Conservation (phyloP, 2,797 vertebrate genomes). For the Adelosebastes latens region DNA sequence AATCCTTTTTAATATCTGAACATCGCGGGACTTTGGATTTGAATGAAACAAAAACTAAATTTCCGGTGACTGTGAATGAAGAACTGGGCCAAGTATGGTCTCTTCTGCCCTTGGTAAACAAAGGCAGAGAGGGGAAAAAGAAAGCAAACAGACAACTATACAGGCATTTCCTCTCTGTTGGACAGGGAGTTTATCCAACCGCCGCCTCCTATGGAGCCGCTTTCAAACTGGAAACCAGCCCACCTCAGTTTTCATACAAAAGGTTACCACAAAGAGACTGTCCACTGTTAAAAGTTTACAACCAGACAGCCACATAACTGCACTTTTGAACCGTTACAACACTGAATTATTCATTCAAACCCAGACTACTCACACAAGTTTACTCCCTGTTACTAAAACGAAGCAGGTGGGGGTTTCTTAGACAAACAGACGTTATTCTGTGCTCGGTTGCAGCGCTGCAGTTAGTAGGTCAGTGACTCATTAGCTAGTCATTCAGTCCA, state of each 20-base stretch:
- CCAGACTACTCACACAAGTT: slow-evolving; percentile 1
- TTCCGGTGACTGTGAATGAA: slow-evolving; percentile 41
- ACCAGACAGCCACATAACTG: neutral
- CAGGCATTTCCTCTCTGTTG: slow-evolving; percentile 62
- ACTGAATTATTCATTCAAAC: slow-evolving; percentile 8
- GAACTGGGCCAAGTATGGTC: slow-evolving; percentile 23
- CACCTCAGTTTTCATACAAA: neutral
- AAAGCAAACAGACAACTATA: slow-evolving; percentile 62
- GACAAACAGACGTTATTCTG: slow-evolving; percentile 45
- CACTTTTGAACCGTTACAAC: neutral
- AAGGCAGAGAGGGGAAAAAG: slow-evolving; percentile 43
- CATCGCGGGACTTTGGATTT: slow-evolving; percentile 6
- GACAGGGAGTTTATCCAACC: slow-evolving; percentile 28
- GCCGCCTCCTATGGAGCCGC: slow-evolving; percentile 26
- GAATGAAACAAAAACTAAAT: slow-evolving; percentile 52
- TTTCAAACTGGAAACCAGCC: slow-evolving; percentile 35
- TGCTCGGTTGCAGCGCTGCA: slow-evolving; percentile 27
- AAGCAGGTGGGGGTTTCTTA: slow-evolving; percentile 32
- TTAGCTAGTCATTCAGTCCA: slow-evolving; percentile 51
- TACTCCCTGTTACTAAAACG: neutral
- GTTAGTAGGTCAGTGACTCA: slow-evolving; percentile 73
- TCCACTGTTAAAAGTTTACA: slow-evolving; percentile 19
- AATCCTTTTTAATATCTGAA: slow-evolving; percentile 39
- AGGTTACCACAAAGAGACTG: neutral
- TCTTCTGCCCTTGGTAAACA: slow-evolving; percentile 62